These are phyloP conservation scores for Ianthella basta DNA, from an alignment of 37 sponge, comb jelly and placozoan genomes.

Conservation along the genomic window DNA sequence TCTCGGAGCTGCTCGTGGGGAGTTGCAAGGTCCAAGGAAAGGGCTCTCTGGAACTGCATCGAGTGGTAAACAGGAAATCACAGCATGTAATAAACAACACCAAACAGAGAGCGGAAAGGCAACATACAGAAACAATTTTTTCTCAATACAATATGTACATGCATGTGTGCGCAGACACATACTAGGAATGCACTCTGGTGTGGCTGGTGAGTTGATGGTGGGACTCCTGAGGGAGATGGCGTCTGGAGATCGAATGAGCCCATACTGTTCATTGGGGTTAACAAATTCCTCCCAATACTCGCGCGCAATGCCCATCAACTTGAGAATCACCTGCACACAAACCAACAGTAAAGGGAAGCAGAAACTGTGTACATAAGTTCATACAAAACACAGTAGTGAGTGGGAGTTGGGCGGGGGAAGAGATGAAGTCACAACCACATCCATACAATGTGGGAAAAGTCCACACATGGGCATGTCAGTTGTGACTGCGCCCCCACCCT, in stretches of 20 bases:
- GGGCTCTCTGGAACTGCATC: constrained; percentile 78
- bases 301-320: constrained; percentile 58
- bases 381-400: not conserved
- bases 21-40: constrained; percentile 75
- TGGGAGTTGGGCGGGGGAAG: not conserved
- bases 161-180: not conserved
- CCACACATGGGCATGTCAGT: too few species aligned
- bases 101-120: too few species aligned
- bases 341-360: not conserved
- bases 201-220: constrained; percentile 53
- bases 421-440: too few species aligned
- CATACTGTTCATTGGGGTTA: constrained; percentile 56
- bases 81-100: not conserved
- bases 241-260: constrained; percentile 39
- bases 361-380: not conserved
- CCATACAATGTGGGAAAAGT: too few species aligned
- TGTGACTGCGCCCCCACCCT: too few species aligned
- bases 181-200: constrained; percentile 79
- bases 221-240: constrained; percentile 26
- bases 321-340: constrained; percentile 49
- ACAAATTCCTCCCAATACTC: constrained; percentile 88
- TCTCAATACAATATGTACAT: not conserved
- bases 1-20: constrained; percentile 22
- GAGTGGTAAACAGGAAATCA: not conserved
- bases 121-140: not conserved